These are phyloP conservation scores for Limnephilus rhombicus DNA, from an alignment of 2,888 invertebrate species.

Conservation along the genomic window DNA sequence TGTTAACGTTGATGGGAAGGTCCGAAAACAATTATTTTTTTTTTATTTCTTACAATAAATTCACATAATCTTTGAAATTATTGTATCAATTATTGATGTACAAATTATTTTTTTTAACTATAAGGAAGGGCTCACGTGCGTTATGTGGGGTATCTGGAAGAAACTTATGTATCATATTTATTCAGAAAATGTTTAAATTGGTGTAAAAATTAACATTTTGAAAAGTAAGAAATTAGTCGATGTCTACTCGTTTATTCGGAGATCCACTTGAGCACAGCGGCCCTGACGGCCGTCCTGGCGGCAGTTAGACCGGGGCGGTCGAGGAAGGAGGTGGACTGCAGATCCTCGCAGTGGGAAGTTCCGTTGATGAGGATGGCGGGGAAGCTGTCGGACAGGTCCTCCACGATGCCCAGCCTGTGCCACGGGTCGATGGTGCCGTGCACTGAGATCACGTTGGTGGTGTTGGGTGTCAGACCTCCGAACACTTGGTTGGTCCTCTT, in stretches of 20 bases:
- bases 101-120: too few relatives aligned
- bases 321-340: constrained; percentile 18
- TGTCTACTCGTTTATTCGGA: neutral
- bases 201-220: neutral
- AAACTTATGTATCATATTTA: neutral
- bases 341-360: constrained; percentile 59
- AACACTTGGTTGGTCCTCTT: constrained; percentile 76
- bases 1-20: too few relatives aligned
- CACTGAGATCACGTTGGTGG: constrained; percentile 78
- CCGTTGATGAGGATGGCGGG: constrained; percentile 59
- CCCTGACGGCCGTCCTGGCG: constrained; percentile 41
- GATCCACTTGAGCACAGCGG: constrained; percentile 44
- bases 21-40: too few relatives aligned
- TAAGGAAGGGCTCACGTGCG: too few relatives aligned
- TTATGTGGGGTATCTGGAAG: too few relatives aligned
- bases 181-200: neutral
- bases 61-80: too few relatives aligned
- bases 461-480: constrained; percentile 75
- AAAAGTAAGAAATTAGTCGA: neutral
- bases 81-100: too few relatives aligned
- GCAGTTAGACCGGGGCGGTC: constrained; percentile 42
- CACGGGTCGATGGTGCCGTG: constrained; percentile 79
- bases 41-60: too few relatives aligned
- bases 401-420: constrained; percentile 77
- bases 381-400: constrained; percentile 65